Evolutionary conservation across 2,888 invertebrate genomes (phyloP), one percentile per base, ranked within the genome.

Genomic region (Caenorhabditis virilis): DNA sequence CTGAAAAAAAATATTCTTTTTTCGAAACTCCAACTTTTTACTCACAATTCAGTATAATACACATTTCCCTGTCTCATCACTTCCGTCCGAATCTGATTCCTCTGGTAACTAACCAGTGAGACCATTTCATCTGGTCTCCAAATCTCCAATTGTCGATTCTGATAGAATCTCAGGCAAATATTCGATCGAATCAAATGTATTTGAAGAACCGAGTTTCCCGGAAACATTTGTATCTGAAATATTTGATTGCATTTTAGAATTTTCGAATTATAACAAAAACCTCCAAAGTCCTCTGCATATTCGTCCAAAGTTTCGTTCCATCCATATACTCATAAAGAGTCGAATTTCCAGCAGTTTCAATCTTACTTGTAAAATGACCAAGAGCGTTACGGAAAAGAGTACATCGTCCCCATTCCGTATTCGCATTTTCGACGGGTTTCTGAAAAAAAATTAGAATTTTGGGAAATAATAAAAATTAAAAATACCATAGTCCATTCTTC

Each of bases 71-170:
- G 38, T 15, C 20, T 13, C 23, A 48, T 35, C 1, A 58, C 15
- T 23, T 64, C 64, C 0, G 64, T 64, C 23, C 64, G 54, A 41
- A 58, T 26, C 11, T 64, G 49, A 15, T 26, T 7, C 4, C 64
- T 49, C n/a, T 54, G 48, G 2, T 49, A 22, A 38, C 53, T 58
- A 11, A 64, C 43, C 47, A 64, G 27, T 3, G 54, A 49, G 6
- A 41, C 30, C 23, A 57, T 58, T n/a, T 48, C 20, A 9, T 26
- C 36, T 20, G 64, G 64, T 25, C 64, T 47, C 2, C n/a, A 7
- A 13, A 64, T 50, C 42, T 64, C 64, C 1, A 63, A 26, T 41
- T 52, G 42, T 26, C 52, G 46, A 45, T 45, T 45, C 15, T n/a
- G 9, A 16, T 16, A 27, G 27, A 45, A 45, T 16, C 27, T 25